These are phyloP conservation scores for Drosophila multiciliata DNA, from an alignment of 2,888 invertebrate species.

Conservation along the genomic window DNA sequence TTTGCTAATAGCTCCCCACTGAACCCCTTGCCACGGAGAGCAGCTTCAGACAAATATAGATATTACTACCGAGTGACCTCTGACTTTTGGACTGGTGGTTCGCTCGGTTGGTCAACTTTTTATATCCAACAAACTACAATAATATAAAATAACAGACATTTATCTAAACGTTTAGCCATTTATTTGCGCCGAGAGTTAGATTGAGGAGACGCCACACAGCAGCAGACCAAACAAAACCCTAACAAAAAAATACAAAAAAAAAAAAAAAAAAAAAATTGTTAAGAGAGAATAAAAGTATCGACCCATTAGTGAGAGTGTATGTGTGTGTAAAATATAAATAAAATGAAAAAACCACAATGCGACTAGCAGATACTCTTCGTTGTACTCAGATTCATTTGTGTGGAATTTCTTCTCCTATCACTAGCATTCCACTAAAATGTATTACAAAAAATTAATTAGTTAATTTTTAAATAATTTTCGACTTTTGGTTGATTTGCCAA, in stretches of 20 bases:
- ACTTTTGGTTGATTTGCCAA: neutral
- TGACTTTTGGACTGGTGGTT: slow-evolving; percentile 28
- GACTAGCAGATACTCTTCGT: neutral
- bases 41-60: slow-evolving; percentile 40
- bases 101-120: slow-evolving; percentile 55
- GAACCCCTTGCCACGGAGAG: slow-evolving; percentile 29
- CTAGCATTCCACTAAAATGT: neutral
- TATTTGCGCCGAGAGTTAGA: slow-evolving; percentile 51
- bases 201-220: slow-evolving; percentile 6
- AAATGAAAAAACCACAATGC: neutral
- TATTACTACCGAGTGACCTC: slow-evolving; percentile 41
- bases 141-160: slow-evolving; percentile 72
- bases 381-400: no score
- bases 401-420: neutral
- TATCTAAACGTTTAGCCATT: slow-evolving; percentile 73
- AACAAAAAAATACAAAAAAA: slow-evolving; percentile 24
- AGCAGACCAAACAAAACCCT: slow-evolving; percentile 11
- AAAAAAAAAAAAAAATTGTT: slow-evolving; percentile 12
- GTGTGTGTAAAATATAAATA: slow-evolving; percentile 34
- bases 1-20: slow-evolving; percentile 47
- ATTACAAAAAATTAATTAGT: neutral
- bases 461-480: neutral
- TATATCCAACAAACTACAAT: slow-evolving; percentile 71
- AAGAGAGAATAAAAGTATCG: slow-evolving; percentile 52
- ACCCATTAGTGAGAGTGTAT: slow-evolving; percentile 50